These are phyloP conservation scores for Oncorhynchus tshawytscha DNA, from an alignment of 2,113 vertebrate species.

Conservation along the genomic window DNA sequence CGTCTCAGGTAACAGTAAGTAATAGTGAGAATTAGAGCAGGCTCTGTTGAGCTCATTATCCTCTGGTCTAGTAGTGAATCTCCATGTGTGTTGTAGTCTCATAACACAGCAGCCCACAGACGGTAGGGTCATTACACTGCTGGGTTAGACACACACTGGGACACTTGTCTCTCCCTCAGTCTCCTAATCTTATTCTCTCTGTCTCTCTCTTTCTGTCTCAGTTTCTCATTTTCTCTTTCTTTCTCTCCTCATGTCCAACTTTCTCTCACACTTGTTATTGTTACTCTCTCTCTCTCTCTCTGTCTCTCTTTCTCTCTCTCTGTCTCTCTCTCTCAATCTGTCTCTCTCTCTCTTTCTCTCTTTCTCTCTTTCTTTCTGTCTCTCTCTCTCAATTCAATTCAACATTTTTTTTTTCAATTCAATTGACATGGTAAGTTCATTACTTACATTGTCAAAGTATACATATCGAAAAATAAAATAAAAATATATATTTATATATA, in stretches of 20 bases:
- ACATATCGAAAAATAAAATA: too few species aligned
- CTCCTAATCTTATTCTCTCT: not conserved
- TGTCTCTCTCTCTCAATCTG: not conserved
- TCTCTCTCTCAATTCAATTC: too few species aligned
- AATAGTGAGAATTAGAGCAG: not conserved
- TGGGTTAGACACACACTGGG: not conserved
- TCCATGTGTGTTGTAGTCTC: not conserved
- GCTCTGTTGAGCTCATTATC: not conserved
- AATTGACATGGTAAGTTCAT: too few species aligned
- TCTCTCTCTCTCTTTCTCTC: accelerated
- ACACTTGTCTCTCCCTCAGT: not conserved
- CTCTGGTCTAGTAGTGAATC: not conserved
- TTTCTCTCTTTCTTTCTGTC: too few species aligned
- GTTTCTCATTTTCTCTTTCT: not conserved
- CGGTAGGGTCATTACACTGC: not conserved
- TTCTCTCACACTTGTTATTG: too few species aligned
- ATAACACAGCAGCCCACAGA: not conserved
- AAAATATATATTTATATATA: too few species aligned
- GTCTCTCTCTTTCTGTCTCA: not conserved
- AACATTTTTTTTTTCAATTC: too few species aligned
- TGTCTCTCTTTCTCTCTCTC: not conserved
- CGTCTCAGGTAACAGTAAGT: not conserved
- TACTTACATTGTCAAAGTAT: too few species aligned
- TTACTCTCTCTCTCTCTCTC: not conserved
- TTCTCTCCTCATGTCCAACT: not conserved